phyloP scores from a whole-genome alignment of 2,888 invertebrate genomes.

The Stenodema calcarata region DNA sequence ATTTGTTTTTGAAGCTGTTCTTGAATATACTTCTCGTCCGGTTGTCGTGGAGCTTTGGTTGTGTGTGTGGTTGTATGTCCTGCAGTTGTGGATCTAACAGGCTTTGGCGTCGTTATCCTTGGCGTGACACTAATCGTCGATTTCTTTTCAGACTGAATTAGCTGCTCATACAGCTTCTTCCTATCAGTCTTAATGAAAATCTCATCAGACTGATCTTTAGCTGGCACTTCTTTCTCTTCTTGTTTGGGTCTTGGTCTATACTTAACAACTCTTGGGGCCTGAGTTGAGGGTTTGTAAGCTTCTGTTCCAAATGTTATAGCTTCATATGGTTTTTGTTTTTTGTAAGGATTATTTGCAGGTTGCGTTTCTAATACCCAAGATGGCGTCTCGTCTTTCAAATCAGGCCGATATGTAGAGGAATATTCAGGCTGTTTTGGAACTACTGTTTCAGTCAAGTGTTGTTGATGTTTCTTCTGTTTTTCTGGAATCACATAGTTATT shows the following conservation, averaged over 20 bases:
- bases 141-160: constrained; percentile 52
- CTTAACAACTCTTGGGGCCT: constrained; percentile 51
- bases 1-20: constrained; percentile 70
- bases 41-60: constrained; percentile 31
- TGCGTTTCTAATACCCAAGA: constrained; percentile 54
- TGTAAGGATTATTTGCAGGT: constrained; percentile 51
- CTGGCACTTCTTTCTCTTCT: constrained; percentile 30
- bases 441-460: constrained; percentile 45
- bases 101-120: constrained; percentile 62
- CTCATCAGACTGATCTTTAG: constrained; percentile 50
- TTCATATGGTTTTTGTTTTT: constrained; percentile 53
- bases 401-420: constrained; percentile 35
- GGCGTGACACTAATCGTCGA: constrained; percentile 34
- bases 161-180: constrained; percentile 56
- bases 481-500: constrained; percentile 51
- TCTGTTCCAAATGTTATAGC: constrained; percentile 54
- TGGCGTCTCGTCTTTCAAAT: constrained; percentile 53
- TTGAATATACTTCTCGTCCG: constrained; percentile 68
- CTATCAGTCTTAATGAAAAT: constrained; percentile 55
- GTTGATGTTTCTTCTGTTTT: constrained; percentile 50
- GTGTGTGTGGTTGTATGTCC: constrained; percentile 11
- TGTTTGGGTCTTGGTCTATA: constrained; percentile 51
- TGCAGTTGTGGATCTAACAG: constrained; percentile 50
- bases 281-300: constrained; percentile 48
- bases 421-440: constrained; percentile 19